These are phyloP conservation scores for Nicator chloris DNA, from an alignment of 2,113 vertebrate genomes.

Conservation along the genomic window DNA sequence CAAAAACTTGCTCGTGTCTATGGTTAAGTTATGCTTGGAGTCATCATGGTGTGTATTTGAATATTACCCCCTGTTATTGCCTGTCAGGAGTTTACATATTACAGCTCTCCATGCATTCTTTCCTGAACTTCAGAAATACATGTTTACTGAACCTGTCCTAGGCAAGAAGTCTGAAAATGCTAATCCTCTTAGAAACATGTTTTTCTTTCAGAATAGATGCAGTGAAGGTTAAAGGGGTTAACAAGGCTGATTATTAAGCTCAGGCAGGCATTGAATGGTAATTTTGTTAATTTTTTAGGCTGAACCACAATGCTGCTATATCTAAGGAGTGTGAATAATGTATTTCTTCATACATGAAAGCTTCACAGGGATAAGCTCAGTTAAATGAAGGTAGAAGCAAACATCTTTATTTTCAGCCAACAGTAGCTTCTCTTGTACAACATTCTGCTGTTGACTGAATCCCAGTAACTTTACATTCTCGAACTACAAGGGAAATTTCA, in stretches of 20 bases:
- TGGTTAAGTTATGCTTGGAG: background rate
- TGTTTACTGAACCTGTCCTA: background rate
- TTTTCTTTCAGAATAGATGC: conserved; percentile 20
- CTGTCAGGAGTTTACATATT: background rate
- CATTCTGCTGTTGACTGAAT: background rate
- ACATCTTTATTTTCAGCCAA: conserved; percentile 60
- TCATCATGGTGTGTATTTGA: background rate
- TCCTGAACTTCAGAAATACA: background rate
- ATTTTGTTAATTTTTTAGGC: conserved; percentile 57
- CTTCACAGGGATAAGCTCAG: background rate
- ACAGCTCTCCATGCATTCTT: background rate
- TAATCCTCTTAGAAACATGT: conserved; percentile 14
- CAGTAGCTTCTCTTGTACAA: background rate
- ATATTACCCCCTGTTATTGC: background rate
- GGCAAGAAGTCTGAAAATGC: background rate
- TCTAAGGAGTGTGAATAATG: conserved; percentile 47
- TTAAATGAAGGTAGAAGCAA: conserved; percentile 35
- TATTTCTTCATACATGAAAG: conserved; percentile 64
- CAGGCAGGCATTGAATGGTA: conserved; percentile 19
- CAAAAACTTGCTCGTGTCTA: background rate
- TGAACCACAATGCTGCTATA: conserved; percentile 29
- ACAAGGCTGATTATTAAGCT: conserved; percentile 28
- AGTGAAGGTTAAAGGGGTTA: conserved; percentile 48
- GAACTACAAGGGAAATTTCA: background rate
- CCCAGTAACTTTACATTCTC: background rate